Evolutionary conservation across 92 coral and sea anemone genomes (phyloP), one percentile per base, ranked within the genome.

Genomic region (Epizoanthus scotinus): DNA sequence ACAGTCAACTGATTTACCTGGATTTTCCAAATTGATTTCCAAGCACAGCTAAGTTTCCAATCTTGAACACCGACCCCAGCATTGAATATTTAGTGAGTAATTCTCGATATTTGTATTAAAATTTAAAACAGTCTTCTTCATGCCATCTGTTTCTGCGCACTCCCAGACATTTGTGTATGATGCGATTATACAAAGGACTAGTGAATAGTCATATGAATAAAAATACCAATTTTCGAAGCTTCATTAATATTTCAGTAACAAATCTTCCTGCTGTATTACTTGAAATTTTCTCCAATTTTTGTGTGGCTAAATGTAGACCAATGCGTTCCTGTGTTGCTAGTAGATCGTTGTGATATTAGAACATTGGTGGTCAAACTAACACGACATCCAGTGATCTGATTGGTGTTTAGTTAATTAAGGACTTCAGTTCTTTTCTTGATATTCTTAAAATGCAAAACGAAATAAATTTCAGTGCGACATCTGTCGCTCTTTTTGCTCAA

Each of bases 61-160:
- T 17, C 40, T 59, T 58, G 40, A 38, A 9, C 38, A 26, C 24
- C 81, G 40, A 58, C 47, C 6, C 34, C 44, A 75, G 68, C 67
- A 44, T 59, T 57, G 81, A 75, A 75, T 75, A 75, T 75, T 75
- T 58, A 58, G 81, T 40, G 67, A 58, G 42, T 58, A 36, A 21
- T 75, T 58, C 49, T 58, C 13, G 81, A 75, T 75, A 54, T 53
- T 57, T 55, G 34, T 57, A 75, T 75, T 75, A 75, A 75, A 58
- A 57, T 75, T 75, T 75, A 75, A 75, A 75, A 59, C 58, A 28
- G 54, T 58, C 68, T 36, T 20, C 68, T 24, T 19, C 38, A 40
- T 22, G 67, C 53, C 81, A 75, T 75, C 81, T 75, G 81, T 59
- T 36, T 75, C 67, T 17, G 53, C 67, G 25, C 81, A 75, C 81